Evolutionary conservation across 2,113 vertebrate genomes (phyloP).

Genomic region (Elaphurus davidianus): DNA sequence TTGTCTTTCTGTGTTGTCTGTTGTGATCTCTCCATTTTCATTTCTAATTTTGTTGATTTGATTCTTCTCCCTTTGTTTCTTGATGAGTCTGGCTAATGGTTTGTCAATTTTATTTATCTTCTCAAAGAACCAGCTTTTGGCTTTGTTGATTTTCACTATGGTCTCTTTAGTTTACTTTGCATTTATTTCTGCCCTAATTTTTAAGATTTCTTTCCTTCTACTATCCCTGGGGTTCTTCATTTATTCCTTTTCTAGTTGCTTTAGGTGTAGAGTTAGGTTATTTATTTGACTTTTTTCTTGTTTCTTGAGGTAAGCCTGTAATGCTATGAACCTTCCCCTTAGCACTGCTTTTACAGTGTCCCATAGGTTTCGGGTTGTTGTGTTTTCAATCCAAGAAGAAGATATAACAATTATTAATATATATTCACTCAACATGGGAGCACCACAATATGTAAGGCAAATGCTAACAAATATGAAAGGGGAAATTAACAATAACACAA

Average conservation of each 20-base stretch:
- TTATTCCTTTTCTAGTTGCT: not conserved
- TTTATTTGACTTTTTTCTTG: not conserved
- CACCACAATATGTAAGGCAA: not conserved
- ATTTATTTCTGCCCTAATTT: not conserved
- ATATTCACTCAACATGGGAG: not conserved
- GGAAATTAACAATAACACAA: not conserved
- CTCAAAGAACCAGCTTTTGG: not conserved
- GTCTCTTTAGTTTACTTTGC: not conserved
- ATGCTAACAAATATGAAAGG: not conserved
- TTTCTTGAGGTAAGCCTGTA: not conserved
- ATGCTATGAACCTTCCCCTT: not conserved
- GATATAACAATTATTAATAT: not conserved
- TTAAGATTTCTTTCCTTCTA: not conserved
- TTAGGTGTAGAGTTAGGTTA: not conserved
- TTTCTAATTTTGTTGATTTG: not conserved
- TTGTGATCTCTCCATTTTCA: not conserved
- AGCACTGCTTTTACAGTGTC: not conserved
- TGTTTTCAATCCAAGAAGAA: not conserved
- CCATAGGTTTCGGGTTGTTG: not conserved
- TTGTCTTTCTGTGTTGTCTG: not conserved
- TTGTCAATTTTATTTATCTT: not conserved
- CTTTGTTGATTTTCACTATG: not conserved
- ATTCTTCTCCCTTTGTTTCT: not conserved
- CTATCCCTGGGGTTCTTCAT: not conserved
- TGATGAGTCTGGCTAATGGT: not conserved